These are phyloP conservation scores for Dinoponera quadriceps DNA, from an alignment of 1,140 invertebrate genomes.

Conservation along the genomic window DNA sequence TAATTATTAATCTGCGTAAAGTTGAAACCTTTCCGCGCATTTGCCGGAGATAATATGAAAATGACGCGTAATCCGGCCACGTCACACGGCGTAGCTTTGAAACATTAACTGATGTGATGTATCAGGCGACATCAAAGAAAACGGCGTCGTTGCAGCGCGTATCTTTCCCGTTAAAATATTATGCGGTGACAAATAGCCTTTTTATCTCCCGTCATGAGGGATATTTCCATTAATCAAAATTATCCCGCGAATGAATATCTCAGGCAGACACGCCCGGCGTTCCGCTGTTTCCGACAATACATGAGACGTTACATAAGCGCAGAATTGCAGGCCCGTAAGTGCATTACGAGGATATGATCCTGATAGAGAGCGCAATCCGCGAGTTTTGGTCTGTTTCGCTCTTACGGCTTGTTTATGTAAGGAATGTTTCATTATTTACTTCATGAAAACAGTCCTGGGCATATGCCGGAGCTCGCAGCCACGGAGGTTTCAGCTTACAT, in stretches of 20 bases:
- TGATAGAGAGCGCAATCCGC: conserved; percentile 33
- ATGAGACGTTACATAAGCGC: conserved; percentile 14
- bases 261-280: background rate
- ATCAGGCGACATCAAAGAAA: background rate
- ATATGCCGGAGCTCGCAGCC: conserved; percentile 28
- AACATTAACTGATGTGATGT: background rate
- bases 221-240: conserved; percentile 3
- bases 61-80: background rate
- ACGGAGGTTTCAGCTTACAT: conserved; percentile 57
- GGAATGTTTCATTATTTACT: conserved; percentile 53
- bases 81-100: background rate
- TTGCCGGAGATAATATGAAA: background rate
- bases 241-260: background rate
- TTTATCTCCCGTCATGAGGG: background rate
- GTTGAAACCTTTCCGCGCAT: background rate
- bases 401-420: conserved; percentile 44
- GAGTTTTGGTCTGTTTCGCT: conserved; percentile 20
- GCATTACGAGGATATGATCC: conserved; percentile 29
- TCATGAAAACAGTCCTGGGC: conserved; percentile 46
- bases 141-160: background rate
- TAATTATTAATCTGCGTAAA: background rate
- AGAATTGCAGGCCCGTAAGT: conserved; percentile 31
- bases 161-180: background rate
- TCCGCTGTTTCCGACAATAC: background rate
- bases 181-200: background rate